Evolutionary conservation across 2,888 invertebrate species (phyloP).

Genomic region (Congeria kusceri): DNA sequence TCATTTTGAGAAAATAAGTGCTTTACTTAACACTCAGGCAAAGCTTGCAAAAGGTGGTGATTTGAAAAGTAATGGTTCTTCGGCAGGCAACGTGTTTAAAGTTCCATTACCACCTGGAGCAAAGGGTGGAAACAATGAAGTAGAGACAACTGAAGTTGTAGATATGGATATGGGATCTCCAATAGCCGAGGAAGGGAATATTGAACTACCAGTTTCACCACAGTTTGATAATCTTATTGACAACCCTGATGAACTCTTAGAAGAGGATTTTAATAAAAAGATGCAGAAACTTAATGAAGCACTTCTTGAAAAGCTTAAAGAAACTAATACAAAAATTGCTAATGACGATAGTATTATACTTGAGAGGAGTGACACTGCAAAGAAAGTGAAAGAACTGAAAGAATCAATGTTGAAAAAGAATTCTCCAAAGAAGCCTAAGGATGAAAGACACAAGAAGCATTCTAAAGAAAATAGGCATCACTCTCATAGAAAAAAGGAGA

Average conservation of each 20-base stretch:
- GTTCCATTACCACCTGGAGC: constrained; percentile 75
- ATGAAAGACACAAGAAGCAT: constrained; percentile 27
- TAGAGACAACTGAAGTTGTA: constrained; percentile 86
- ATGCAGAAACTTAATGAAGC: constrained; percentile 45
- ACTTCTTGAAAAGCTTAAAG: constrained; percentile 20
- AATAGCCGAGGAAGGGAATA: constrained; percentile 76
- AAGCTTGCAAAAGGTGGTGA: not conserved
- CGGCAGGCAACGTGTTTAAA: constrained; percentile 76
- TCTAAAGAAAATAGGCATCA: constrained; percentile 34
- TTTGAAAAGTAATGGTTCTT: constrained; percentile 39
- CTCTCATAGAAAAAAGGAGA: constrained; percentile 37
- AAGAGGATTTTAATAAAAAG: constrained; percentile 54
- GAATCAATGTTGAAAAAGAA: constrained; percentile 41
- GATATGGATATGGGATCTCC: constrained; percentile 90
- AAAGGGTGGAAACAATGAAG: constrained; percentile 53
- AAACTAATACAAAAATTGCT: constrained; percentile 4
- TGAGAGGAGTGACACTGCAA: constrained; percentile 33
- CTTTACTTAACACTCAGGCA: constrained; percentile 76
- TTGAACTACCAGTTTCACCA: constrained; percentile 77
- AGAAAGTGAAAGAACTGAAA: constrained; percentile 34
- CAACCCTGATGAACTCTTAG: constrained; percentile 61
- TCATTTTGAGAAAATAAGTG: constrained; percentile 73
- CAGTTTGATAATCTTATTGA: constrained; percentile 66
- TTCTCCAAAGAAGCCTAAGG: constrained; percentile 46
- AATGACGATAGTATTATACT: too few species aligned